These are phyloP conservation scores for Lymantria dispar DNA, from an alignment of 2,888 invertebrate genomes.

Conservation along the genomic window DNA sequence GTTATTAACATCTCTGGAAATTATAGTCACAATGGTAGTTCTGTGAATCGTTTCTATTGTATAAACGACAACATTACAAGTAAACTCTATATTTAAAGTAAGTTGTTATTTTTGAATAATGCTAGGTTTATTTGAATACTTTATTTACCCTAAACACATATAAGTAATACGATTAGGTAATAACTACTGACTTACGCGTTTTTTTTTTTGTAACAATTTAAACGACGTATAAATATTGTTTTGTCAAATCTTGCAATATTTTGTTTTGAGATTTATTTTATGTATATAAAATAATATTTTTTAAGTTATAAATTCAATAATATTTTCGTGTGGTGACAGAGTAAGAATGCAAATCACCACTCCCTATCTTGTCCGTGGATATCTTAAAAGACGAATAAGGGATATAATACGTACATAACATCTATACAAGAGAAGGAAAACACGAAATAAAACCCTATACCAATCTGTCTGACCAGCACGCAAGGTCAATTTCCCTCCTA, in stretches of 20 bases:
- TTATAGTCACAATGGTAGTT: neutral
- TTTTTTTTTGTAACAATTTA: neutral
- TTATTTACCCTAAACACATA: neutral
- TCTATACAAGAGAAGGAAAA: too few species aligned
- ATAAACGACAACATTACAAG: neutral
- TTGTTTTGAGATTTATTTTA: too few species aligned
- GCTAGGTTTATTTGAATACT: neutral
- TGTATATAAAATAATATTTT: too few species aligned
- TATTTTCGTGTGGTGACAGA: too few species aligned
- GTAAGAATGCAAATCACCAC: too few species aligned
- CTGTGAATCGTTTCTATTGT: neutral
- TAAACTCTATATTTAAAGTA: neutral
- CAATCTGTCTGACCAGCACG: too few species aligned
- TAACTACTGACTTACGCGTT: neutral
- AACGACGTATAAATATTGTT: neutral
- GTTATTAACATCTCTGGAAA: neutral
- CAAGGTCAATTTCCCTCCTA: too few species aligned
- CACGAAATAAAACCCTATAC: too few species aligned
- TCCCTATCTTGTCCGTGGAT: too few species aligned
- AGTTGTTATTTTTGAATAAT: neutral
- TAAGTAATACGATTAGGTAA: neutral
- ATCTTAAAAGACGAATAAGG: too few species aligned
- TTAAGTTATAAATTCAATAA: too few species aligned
- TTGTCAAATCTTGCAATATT: neutral
- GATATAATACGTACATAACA: too few species aligned